Percentiles rank a stretch among this genome's conserved stretches.
Evolutionary conservation across 2,797 vertebrate species (phyloP).

Genomic region (Rhynchotus rufescens): DNA sequence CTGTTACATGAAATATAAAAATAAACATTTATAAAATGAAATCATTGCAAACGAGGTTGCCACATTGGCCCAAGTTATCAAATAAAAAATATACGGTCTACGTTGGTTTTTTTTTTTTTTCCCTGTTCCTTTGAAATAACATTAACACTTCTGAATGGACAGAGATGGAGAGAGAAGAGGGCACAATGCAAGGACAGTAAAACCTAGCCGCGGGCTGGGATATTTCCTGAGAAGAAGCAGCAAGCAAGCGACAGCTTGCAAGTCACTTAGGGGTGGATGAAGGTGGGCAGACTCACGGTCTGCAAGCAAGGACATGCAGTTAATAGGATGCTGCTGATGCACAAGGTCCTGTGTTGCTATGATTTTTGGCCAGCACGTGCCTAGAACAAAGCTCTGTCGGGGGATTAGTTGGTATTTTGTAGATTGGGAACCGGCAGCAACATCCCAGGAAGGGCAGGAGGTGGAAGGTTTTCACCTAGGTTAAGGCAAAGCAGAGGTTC

Average conservation of each 20-base stretch:
- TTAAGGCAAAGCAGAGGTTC: background rate
- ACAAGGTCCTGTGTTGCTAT: background rate
- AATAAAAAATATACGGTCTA: slow-evolving; percentile 3
- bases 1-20: slow-evolving; percentile 73
- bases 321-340: background rate
- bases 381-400: background rate
- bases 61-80: slow-evolving; percentile 43
- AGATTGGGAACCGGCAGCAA: background rate
- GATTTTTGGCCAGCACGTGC: background rate
- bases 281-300: background rate
- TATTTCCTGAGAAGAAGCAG: slow-evolving; percentile 53
- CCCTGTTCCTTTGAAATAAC: slow-evolving; percentile 23
- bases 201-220: slow-evolving; percentile 17
- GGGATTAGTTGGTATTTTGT: background rate
- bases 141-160: slow-evolving; percentile 31
- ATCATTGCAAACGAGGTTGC: slow-evolving; percentile 26
- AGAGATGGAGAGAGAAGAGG: slow-evolving; percentile 19
- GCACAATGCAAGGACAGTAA: slow-evolving; percentile 55
- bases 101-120: background rate
- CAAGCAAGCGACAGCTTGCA: background rate
- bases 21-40: slow-evolving; percentile 75
- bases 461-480: background rate
- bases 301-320: background rate
- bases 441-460: fast-evolving
- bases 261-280: background rate